Base-by-base conservation (phyloP, 2,888 invertebrate genomes). In the Agrilus cyanescens region DNA sequence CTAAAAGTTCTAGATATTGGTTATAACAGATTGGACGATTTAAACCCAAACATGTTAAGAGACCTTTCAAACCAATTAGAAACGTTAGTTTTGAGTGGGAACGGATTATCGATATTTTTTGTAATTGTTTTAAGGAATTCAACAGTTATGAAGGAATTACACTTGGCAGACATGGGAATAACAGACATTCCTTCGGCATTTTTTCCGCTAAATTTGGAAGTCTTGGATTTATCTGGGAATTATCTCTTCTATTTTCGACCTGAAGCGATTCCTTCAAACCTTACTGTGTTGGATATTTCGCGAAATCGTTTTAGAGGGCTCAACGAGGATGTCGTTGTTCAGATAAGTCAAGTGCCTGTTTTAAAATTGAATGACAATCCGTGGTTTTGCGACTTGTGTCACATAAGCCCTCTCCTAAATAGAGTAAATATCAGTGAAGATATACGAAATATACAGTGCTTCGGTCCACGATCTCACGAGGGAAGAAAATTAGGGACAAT, bases 191-290 rank as follows among this genome's bases (percentile, higher is more conserved):
- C 76, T 2, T 59, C 68, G 0, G 68, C 63, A 5, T 71, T 75
- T 50, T 74, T 78, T 51, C 71, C 74, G 30, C 73, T 75, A 46
- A 65, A 82, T 46, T 70, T 75, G 43, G 46, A 40, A 14, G 46
- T 56, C n/a, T 67, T 87, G 47, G 83, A 85, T 68, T 67, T 87
- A 55, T 80, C 83, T 32, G 76, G 78, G 57, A 87, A 86, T 66
- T 73, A 76, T 60, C 69, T 87, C 41, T 67, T 68, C 1, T 67
- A 63, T 33, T 69, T 83, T 51, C 74, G 75, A 3, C 68, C 69
- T 30, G 72, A 72, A 50, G 60, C 74, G 31, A 60, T 80, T 1
- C 71, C 78, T 1, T 67, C 68, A 50, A 68, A 68, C 57, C 61
- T 82, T 37, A 69, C 76, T 56, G 73, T 74, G 54, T 65, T 87